Evolutionary conservation across 2,888 invertebrate genomes (phyloP), one percentile per base, ranked within the genome.

Genomic region (Caenorhabditis sp.): DNA sequence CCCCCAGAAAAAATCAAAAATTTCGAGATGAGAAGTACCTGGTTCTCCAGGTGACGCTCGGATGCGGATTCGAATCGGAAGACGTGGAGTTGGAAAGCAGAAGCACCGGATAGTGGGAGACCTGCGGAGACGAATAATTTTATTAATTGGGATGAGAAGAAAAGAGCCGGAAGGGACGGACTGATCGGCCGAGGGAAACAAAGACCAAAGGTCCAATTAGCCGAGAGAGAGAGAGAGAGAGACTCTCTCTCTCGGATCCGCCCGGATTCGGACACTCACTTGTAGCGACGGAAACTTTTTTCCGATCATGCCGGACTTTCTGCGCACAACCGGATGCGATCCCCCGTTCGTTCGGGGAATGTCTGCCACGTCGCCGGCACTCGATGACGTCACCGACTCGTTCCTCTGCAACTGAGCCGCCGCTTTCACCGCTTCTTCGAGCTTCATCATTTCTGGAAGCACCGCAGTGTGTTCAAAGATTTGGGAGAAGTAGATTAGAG

Each of bases 101-200:
- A 39, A 74, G 61, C 9, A 74, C 66, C 1, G 74, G 74, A 52
- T 74, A 74, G 48, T 74, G 74, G 15, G 74, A 66, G n/a, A 74
- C 74, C 74, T 66, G 41, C 41, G 65, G 53, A 43, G 22, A 46
- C 20, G 13, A n/a, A 37, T 13, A 20, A 37, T 46, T 35, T 41
- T 43, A 66, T 20, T 58, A 48, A 41, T 41, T 39, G 56, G 17
- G 48, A 22, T 15, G 26, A 37, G 27, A 32, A 43, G 41, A 45
- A 52, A 30, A 45, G 43, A 17, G 53, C 2, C 26, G 11, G 45
- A 11, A 24, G 9, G 45, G 24, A 11, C 30, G 30, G 24, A 45
- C 24, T 46, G 46, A 46, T 46, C 46, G 46, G 43, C 17, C 2
- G 61, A 50, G 45, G 22, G 20, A 43, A 45, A 50, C 17, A 39